Percentiles rank a stretch among this genome's conserved stretches.
Evolutionary conservation across 2,888 invertebrate genomes (phyloP).

Genomic region (Chrysolina haemoptera): DNA sequence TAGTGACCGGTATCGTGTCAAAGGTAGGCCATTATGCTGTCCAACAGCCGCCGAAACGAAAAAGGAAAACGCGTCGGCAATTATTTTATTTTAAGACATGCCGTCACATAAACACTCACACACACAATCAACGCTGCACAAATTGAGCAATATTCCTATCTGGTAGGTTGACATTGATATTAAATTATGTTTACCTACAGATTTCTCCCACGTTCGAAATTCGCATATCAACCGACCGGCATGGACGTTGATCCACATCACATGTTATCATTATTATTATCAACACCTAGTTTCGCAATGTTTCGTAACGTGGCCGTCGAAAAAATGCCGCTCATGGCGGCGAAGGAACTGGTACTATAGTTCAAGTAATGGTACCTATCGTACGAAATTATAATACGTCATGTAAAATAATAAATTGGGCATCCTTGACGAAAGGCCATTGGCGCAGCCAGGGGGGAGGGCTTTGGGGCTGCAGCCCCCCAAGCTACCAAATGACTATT

Average conservation of each 20-base stretch:
- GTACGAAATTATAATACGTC: too few relatives aligned
- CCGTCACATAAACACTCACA: slow-evolving; percentile 52
- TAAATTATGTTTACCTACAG: slow-evolving; percentile 56
- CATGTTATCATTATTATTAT: slow-evolving; percentile 38
- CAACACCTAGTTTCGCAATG: slow-evolving; percentile 39
- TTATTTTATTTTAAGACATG: slow-evolving; percentile 55
- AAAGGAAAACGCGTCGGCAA: slow-evolving; percentile 47
- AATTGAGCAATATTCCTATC: slow-evolving; percentile 50
- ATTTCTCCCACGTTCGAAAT: slow-evolving; percentile 46
- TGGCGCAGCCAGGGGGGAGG: too few relatives aligned
- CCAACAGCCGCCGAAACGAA: slow-evolving; percentile 44
- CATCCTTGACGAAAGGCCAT: too few relatives aligned
- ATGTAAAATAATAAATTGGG: too few relatives aligned
- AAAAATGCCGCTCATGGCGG: not conserved
- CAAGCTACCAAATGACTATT: too few relatives aligned
- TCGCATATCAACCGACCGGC: slow-evolving; percentile 30
- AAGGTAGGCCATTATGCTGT: slow-evolving; percentile 40
- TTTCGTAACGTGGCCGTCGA: slow-evolving; percentile 20
- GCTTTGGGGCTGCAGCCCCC: too few relatives aligned
- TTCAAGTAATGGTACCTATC: too few relatives aligned
- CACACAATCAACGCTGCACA: slow-evolving; percentile 31
- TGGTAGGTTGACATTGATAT: slow-evolving; percentile 54
- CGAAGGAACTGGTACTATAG: not conserved
- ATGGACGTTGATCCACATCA: slow-evolving; percentile 35
- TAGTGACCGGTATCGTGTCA: slow-evolving; percentile 32